Conservation (phyloP, 1,140 invertebrate genomes). For the Psilanteris sp. region DNA sequence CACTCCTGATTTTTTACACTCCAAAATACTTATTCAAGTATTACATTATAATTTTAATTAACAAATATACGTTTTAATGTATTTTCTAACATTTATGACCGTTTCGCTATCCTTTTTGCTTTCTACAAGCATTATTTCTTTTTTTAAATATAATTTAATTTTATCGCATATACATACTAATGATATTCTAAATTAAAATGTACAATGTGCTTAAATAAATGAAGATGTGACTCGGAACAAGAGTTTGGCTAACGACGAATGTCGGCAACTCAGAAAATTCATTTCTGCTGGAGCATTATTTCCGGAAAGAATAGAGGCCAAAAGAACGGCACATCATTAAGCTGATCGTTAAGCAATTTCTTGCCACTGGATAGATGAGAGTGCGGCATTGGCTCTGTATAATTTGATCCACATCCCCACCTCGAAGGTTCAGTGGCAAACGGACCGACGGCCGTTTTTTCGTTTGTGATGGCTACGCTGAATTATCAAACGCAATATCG, state of each 20-base stretch:
- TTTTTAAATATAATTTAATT: too few relatives aligned
- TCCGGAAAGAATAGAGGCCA: conserved; percentile 60
- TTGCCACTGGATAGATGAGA: conserved; percentile 45
- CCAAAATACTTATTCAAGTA: too few relatives aligned
- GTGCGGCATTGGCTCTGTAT: conserved; percentile 46
- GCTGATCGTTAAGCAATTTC: conserved; percentile 66
- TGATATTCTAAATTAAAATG: too few relatives aligned
- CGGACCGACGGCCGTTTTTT: conserved; percentile 31
- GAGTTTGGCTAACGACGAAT: conserved; percentile 48
- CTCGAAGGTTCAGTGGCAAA: conserved; percentile 29
- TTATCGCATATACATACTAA: too few relatives aligned
- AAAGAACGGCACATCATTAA: conserved; percentile 66
- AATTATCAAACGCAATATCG: conserved; percentile 53
- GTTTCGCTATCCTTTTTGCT: too few relatives aligned
- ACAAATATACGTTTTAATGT: too few relatives aligned
- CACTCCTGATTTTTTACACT: too few relatives aligned
- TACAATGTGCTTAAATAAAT: too few relatives aligned
- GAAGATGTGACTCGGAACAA: conserved; percentile 25
- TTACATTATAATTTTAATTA: too few relatives aligned
- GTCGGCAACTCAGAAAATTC: conserved; percentile 56
- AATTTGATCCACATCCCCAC: conserved; percentile 50
- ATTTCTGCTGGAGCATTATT: conserved; percentile 60
- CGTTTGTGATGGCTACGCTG: conserved; percentile 14
- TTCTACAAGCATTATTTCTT: too few relatives aligned
- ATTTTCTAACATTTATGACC: too few relatives aligned